These are phyloP conservation scores for Sinohyriopsis cumingii DNA, from an alignment of 2,888 invertebrate genomes.

Conservation along the genomic window DNA sequence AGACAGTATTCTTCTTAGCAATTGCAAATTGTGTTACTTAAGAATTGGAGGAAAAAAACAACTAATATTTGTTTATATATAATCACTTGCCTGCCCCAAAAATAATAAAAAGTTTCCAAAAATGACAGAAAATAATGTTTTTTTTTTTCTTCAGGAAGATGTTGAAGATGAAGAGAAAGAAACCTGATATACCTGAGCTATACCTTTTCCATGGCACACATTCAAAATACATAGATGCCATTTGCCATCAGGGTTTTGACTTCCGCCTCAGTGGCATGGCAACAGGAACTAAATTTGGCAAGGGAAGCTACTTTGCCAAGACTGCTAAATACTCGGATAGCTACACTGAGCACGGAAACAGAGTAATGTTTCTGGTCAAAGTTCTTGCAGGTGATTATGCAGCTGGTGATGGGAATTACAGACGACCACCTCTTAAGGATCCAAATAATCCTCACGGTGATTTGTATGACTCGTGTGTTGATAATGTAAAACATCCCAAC, in stretches of 20 bases:
- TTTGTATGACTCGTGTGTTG: slow-evolving; percentile 61
- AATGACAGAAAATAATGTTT: too few species aligned
- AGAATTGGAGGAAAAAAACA: too few species aligned
- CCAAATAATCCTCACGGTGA: slow-evolving; percentile 41
- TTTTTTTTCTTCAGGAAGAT: slow-evolving; percentile 42
- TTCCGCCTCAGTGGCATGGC: slow-evolving; percentile 54
- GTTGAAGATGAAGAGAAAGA: slow-evolving; percentile 29
- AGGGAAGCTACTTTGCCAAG: slow-evolving; percentile 61
- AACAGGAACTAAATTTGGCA: slow-evolving; percentile 50
- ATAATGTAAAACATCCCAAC: slow-evolving; percentile 46
- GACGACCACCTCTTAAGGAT: slow-evolving; percentile 59
- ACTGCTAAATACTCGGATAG: slow-evolving; percentile 44
- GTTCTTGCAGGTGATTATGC: slow-evolving; percentile 59
- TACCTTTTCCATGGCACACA: slow-evolving; percentile 58
- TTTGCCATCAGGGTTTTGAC: slow-evolving; percentile 60
- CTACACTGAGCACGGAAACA: slow-evolving; percentile 31
- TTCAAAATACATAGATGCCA: slow-evolving; percentile 41
- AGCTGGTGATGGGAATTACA: slow-evolving; percentile 38
- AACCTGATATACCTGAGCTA: slow-evolving; percentile 24
- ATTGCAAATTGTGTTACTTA: too few species aligned
- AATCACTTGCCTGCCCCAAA: too few species aligned
- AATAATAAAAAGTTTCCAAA: too few species aligned
- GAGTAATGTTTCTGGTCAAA: slow-evolving; percentile 53
- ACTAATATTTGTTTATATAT: too few species aligned
- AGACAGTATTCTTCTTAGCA: too few species aligned